Evolutionary conservation across 92 coral and sea anemone species (phyloP), one percentile per base, ranked within the genome.

Genomic region (Parazoanthus darwini): DNA sequence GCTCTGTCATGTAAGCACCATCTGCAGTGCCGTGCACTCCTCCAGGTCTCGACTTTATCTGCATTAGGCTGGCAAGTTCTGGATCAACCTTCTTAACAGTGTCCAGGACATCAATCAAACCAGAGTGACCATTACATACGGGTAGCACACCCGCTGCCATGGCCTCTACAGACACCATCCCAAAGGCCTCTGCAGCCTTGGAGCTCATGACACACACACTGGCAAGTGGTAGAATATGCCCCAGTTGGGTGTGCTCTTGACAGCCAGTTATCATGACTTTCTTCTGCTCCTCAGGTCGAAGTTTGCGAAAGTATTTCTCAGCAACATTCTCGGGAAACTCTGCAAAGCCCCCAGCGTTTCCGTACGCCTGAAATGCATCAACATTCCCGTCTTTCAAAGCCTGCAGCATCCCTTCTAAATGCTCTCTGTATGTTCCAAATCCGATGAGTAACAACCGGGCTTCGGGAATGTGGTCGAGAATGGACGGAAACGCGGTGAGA

Each of bases 371-470:
- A 39, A 71, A 82, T 18, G 95, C 94, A 79, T 91, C 95, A 37
- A 86, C 74, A 75, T 81, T 67, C 15, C 97, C 95, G 3, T 91
- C 85, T 77, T 88, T 88, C 89, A 94, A 25, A 14, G 94, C 88
- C 8, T 65, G 87, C 80, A 94, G 73, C 95, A 94, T 92, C n/a
- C 97, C 97, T 76, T 92, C 97, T 66, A 92, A 54, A 37, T 94
- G 95, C 78, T 94, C 97, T 16, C 97, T 90, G 86, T 90, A 90
- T 66, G 92, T 89, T 5, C 95, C 97, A 82, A 88, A 94, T 8
- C 95, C 97, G 46, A 94, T 89, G 51, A 94, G 85, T 86, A 94
- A 35, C 81, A 94, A 87, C 20, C 93, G 89, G 16, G 93, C 91
- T 68, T 91, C 85, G 23, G 97, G 97, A 36, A 94, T 78, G 11